phyloP scores from a whole-genome alignment of 2,797 vertebrate species.

The Myotis planiceps region DNA sequence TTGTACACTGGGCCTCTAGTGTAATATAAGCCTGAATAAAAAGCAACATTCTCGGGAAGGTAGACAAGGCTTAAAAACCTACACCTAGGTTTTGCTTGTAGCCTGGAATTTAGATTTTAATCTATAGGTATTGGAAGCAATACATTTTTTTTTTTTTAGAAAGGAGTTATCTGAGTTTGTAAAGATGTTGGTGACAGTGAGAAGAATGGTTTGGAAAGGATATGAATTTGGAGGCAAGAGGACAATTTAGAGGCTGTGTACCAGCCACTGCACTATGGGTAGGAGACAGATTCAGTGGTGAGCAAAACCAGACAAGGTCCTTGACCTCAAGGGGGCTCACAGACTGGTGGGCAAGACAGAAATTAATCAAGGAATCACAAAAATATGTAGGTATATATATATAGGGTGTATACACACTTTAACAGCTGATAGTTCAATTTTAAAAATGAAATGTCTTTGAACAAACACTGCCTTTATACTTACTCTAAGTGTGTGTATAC shows the following conservation, averaged over 20 bases:
- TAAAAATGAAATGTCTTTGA: too few relatives aligned
- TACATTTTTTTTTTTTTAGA: background rate
- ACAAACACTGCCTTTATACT: too few relatives aligned
- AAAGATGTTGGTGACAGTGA: background rate
- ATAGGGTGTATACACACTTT: too few relatives aligned
- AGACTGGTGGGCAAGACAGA: background rate
- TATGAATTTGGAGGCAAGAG: background rate
- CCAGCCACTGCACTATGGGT: background rate
- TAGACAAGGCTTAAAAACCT: background rate
- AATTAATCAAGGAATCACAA: background rate
- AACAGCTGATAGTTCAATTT: too few relatives aligned
- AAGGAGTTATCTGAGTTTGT: background rate
- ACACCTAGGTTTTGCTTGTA: too few relatives aligned
- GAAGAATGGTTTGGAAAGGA: background rate
- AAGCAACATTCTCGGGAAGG: background rate
- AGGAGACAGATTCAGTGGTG: background rate
- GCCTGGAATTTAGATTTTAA: slow-evolving; percentile 6
- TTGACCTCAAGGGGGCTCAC: background rate
- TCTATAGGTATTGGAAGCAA: background rate
- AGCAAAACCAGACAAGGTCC: background rate
- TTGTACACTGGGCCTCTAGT: too few relatives aligned
- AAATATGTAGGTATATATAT: background rate
- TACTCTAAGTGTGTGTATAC: too few relatives aligned
- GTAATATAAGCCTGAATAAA: background rate
- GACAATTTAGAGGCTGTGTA: background rate